Base-by-base conservation (phyloP, 2,888 invertebrate species). In the Ophion obscuratus region DNA sequence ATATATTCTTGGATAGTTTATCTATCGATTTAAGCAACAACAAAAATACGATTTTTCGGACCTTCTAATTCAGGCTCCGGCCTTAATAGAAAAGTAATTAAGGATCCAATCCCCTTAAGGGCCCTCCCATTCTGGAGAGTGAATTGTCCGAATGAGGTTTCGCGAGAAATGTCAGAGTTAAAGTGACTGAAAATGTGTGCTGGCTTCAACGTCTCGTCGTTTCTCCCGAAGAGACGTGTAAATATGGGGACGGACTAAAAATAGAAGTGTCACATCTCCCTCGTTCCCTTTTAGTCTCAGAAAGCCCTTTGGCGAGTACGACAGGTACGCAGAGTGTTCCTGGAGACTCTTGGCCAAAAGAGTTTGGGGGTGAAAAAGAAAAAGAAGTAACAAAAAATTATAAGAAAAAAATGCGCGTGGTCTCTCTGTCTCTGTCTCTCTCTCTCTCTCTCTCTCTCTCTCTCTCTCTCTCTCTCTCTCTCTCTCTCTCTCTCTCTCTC, bases 231-330 rank as follows among this genome's bases (percentile, higher is more conserved):
- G 4, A n/a, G 2, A 14, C 27, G 9, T 36, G 59, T 59, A 67
- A 68, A 81, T 57, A 81, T 40, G 40, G n/a, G 24, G 20, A 53
- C 17, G 9, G 14, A 1, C 31, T 57, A 62, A 71, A 24, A 85
- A 76, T 79, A 79, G 75, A 79, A 64, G 82, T 85, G 85, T 68
- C 24, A n/a, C 81, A 85, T 85, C 85, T 66, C 47, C 59, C 24
- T 74, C 27, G 2, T 44, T 14, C 10, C 47, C 3, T 47, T 47
- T 47, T 47, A 47, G 47, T 14, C 47, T 47, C 14, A 14, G 47
- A 47, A 64, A 59, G 27, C 70, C 36, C 66, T 78, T 53, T 71
- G 66, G 70, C 64, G 27, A 47, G 44, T 62, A 53, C 53, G 73
- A 31, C 68, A 61, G 11, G 62, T 68, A 57, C 61, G 40, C 20